Conservation (phyloP, 2,797 vertebrate genomes). For the Pterois miles region DNA sequence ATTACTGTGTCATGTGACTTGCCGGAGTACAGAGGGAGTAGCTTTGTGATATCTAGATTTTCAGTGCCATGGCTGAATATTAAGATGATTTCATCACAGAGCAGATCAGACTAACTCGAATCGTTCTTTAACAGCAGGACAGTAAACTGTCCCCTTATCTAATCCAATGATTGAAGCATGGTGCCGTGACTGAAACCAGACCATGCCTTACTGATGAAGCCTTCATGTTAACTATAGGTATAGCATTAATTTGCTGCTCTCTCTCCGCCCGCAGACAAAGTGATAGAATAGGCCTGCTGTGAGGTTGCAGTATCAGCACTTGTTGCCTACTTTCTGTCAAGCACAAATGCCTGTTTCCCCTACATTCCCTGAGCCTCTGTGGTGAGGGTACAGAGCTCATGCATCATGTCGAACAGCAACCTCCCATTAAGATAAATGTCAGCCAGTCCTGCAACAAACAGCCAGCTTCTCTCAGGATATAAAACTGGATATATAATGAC, state of each 20-base stretch:
- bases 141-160: too few species aligned
- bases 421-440: background rate
- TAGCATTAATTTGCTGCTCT: background rate
- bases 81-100: too few species aligned
- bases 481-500: background rate
- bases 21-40: too few species aligned
- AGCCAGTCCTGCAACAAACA: background rate
- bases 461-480: background rate
- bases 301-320: background rate
- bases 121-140: too few species aligned
- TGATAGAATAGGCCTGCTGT: background rate
- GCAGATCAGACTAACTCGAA: too few species aligned
- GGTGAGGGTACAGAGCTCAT: slow-evolving; percentile 6
- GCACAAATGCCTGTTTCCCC: background rate
- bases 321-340: slow-evolving; percentile 1
- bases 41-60: too few species aligned
- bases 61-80: too few species aligned
- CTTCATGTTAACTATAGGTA: background rate
- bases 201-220: background rate
- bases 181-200: too few species aligned
- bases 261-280: background rate
- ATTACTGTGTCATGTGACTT: too few species aligned
- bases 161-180: too few species aligned
- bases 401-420: slow-evolving; percentile 16
- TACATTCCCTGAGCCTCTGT: background rate